Conservation (phyloP, 2,113 vertebrate genomes). For the Pseudolaguvia tuberculata region DNA sequence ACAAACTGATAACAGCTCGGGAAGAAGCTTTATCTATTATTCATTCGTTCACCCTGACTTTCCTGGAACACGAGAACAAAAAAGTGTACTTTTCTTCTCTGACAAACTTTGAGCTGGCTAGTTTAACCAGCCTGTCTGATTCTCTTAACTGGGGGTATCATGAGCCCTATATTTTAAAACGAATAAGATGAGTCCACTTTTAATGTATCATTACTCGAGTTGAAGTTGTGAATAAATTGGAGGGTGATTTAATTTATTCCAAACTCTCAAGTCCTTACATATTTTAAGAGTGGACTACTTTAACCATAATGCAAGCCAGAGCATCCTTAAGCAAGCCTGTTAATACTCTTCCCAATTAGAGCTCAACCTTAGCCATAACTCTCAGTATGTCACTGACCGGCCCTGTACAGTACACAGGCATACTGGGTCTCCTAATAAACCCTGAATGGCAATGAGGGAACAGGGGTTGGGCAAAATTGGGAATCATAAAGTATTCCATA, state of each 20-base stretch:
- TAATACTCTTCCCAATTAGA: conserved; percentile 39
- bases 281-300: conserved; percentile 16
- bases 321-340: conserved; percentile 9
- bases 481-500: conserved; percentile 51
- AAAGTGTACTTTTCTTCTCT: conserved; percentile 8
- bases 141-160: conserved; percentile 2
- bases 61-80: conserved; percentile 45
- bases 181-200: conserved; percentile 17
- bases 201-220: conserved; percentile 14
- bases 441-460: conserved; percentile 57
- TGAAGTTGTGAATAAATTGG: conserved; percentile 3
- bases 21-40: conserved; percentile 48
- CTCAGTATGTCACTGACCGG: conserved; percentile 43
- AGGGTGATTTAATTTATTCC: not conserved
- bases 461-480: conserved; percentile 57
- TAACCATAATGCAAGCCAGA: conserved; percentile 15
- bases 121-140: conserved; percentile 8
- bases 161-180: conserved; percentile 4
- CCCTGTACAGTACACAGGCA: conserved; percentile 39
- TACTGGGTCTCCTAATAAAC: conserved; percentile 57
- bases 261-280: conserved; percentile 18
- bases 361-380: conserved; percentile 36
- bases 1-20: conserved; percentile 42
- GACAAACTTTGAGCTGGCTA: conserved; percentile 26
- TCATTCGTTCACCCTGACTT: conserved; percentile 42